Conservation (phyloP, 2,888 invertebrate species). For the Habroteleia sp. region DNA sequence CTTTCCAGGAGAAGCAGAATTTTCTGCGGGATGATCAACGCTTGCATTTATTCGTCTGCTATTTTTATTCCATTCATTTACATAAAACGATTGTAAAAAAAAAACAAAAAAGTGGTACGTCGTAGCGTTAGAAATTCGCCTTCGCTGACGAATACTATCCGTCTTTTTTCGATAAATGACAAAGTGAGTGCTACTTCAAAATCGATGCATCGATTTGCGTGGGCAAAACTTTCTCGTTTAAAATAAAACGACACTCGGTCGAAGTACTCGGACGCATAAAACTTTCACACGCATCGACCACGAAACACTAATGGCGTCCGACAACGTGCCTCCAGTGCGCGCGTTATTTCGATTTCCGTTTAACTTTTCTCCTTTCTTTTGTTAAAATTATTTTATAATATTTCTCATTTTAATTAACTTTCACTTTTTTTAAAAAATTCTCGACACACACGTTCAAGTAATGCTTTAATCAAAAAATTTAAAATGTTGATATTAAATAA, state of each 20-base stretch:
- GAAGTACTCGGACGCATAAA: slow-evolving; percentile 44
- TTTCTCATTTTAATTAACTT: too few species aligned
- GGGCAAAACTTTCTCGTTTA: slow-evolving; percentile 26
- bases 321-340: slow-evolving; percentile 17
- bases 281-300: slow-evolving; percentile 45
- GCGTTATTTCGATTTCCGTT: slow-evolving; percentile 14
- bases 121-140: neutral
- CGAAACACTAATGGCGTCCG: slow-evolving; percentile 36
- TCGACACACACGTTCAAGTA: too few species aligned
- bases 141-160: slow-evolving; percentile 1
- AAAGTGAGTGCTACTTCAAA: slow-evolving; percentile 6
- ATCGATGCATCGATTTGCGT: slow-evolving; percentile 25
- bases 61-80: slow-evolving; percentile 1
- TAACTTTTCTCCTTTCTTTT: slow-evolving; percentile 21
- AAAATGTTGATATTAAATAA: too few species aligned
- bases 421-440: too few species aligned
- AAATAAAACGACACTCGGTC: slow-evolving; percentile 28
- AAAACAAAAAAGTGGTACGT: neutral
- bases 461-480: too few species aligned
- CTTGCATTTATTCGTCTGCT: too few species aligned
- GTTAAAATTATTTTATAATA: too few species aligned
- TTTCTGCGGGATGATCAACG: too few species aligned
- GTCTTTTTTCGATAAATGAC: slow-evolving; percentile 22
- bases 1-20: too few species aligned
- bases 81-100: slow-evolving; percentile 2